These are phyloP conservation scores for Heliconius congener DNA, from an alignment of 1,140 invertebrate genomes.

Conservation along the genomic window DNA sequence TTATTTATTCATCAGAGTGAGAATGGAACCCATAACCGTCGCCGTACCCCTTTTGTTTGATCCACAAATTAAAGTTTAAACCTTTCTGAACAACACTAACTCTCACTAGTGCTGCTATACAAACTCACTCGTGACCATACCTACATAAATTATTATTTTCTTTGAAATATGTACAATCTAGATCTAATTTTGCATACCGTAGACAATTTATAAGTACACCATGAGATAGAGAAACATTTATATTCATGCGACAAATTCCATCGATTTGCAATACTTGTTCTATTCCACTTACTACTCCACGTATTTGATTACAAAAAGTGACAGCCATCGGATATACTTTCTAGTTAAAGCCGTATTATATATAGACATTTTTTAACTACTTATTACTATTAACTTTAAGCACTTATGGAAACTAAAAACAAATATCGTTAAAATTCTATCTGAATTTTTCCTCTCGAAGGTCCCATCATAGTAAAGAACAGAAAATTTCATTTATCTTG, in stretches of 20 bases:
- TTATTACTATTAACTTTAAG: too few species aligned
- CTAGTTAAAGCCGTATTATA: background rate
- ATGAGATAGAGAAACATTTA: background rate
- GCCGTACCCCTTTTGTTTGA: too few species aligned
- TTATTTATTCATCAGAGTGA: too few species aligned
- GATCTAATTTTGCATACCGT: conserved; percentile 12
- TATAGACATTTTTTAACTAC: too few species aligned
- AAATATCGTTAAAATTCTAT: too few species aligned
- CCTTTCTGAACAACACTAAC: too few species aligned
- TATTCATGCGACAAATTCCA: conserved; percentile 6
- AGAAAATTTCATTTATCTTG: too few species aligned
- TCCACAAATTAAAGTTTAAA: too few species aligned
- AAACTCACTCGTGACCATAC: background rate
- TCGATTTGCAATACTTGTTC: conserved; percentile 26
- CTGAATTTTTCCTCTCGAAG: too few species aligned
- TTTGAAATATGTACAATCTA: background rate
- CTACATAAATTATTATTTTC: background rate
- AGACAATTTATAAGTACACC: conserved; percentile 8
- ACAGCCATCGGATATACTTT: background rate
- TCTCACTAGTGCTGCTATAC: background rate
- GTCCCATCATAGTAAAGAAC: too few species aligned
- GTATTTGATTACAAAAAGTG: background rate
- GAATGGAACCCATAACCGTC: too few species aligned
- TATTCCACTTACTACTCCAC: conserved; percentile 2
- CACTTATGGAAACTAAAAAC: too few species aligned